These are phyloP conservation scores for Clinocottus analis DNA, from an alignment of 2,113 vertebrate genomes.

Conservation along the genomic window DNA sequence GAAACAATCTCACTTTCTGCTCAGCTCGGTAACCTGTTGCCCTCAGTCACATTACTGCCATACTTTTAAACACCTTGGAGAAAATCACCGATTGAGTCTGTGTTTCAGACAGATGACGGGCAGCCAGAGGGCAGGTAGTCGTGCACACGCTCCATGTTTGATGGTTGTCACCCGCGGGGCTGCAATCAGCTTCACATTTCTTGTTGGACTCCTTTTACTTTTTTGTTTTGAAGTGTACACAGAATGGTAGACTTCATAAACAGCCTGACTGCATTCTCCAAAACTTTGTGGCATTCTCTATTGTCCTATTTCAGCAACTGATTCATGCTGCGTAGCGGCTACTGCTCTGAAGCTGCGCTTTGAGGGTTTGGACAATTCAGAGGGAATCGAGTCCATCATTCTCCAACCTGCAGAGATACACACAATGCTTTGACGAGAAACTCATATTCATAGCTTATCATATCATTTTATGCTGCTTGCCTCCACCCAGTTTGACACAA, in stretches of 20 bases:
- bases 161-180: neutral
- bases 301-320: neutral
- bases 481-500: neutral
- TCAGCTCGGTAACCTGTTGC: conserved; percentile 8
- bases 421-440: neutral
- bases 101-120: neutral
- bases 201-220: neutral
- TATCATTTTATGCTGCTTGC: neutral
- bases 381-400: too few relatives aligned
- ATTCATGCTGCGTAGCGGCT: too few relatives aligned
- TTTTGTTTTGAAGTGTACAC: neutral
- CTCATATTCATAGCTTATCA: neutral
- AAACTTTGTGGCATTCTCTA: neutral
- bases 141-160: neutral
- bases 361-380: too few relatives aligned
- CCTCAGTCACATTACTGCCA: conserved; percentile 51
- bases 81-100: neutral
- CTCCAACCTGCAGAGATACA: too few relatives aligned
- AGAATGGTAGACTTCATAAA: neutral
- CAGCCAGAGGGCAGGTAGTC: neutral
- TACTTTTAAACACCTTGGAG: conserved; percentile 28
- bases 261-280: neutral
- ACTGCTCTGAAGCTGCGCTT: too few relatives aligned
- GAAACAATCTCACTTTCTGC: conserved; percentile 1
- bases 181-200: neutral